Evolutionary conservation across 2,888 invertebrate genomes (phyloP), one percentile per base, ranked within the genome.

Genomic region (Calliopum simillimum): DNA sequence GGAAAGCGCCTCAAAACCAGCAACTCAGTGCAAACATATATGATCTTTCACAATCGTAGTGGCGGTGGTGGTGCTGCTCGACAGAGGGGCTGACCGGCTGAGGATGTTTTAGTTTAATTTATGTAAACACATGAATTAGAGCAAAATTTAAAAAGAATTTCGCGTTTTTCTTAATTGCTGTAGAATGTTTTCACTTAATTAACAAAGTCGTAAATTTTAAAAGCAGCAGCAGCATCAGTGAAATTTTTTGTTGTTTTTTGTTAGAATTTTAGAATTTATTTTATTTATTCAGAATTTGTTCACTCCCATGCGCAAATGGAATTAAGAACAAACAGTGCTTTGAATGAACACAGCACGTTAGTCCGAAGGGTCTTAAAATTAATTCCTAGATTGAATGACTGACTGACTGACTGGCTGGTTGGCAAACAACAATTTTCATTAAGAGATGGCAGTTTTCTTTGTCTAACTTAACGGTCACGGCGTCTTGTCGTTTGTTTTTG

Each of bases 61-160:
- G 19, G 11, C 19, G 13, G 23, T 2, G 14, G 25, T 47, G 49
- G 62, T 4, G 23, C 11, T 16, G 4, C 16, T 13, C 19, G 16
- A 6, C 21, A 47, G 23, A 14, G 41, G 43, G 2, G 33, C 16
- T 16, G 49, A 13, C 33, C 33, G 33, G 33, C 33, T 33, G 33
- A 33, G 33, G 33, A 33, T 33, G 33, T 64, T 53, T 41, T 47
- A 53, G 62, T 62, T 53, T 53, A 53, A 62, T 62, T 56, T 64
- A 51, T 64, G 69, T 65, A 64, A 69, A 65, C 69, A 59, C 53
- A 23, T n/a, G 43, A 65, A 59, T 65, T 69, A 33, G 64, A 64
- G 58, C 64, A 65, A 49, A 25, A 46, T 69, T 33, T 19, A 14
- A 59, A 63, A 16, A 56, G 49, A 53, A 68, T 53, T 68, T 55